phyloP scores from a whole-genome alignment of 1,140 invertebrate species.

The Coptotermes formosanus region DNA sequence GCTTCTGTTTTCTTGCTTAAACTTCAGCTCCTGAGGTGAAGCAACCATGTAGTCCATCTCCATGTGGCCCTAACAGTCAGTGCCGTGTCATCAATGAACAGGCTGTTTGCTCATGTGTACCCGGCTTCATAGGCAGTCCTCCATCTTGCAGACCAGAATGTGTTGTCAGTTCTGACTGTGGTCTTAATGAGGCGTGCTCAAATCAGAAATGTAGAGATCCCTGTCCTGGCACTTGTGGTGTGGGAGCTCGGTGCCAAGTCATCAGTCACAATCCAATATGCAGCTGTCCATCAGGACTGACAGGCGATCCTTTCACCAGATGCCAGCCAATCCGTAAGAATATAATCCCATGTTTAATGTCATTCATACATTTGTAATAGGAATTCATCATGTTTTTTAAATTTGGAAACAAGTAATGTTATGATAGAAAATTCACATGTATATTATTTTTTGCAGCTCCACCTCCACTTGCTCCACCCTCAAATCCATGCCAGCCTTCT shows the following conservation, averaged over 20 bases:
- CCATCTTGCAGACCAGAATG: conserved; percentile 61
- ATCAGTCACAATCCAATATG: conserved; percentile 64
- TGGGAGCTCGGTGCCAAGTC: conserved; percentile 61
- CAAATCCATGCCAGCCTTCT: conserved; percentile 49
- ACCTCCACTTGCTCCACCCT: conserved; percentile 35
- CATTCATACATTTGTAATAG: neutral
- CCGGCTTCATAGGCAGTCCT: conserved; percentile 64
- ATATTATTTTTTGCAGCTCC: neutral
- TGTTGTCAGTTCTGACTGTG: conserved; percentile 57
- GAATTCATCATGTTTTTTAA: too few species aligned
- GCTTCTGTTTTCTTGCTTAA: neutral
- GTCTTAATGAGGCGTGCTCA: conserved; percentile 60
- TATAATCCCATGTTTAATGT: neutral
- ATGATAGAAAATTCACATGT: neutral
- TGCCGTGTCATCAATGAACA: conserved; percentile 67
- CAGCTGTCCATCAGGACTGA: conserved; percentile 57
- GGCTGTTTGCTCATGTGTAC: conserved; percentile 67
- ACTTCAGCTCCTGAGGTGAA: conserved; percentile 36
- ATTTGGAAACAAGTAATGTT: too few species aligned
- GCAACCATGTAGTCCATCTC: conserved; percentile 51
- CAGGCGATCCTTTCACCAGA: conserved; percentile 60
- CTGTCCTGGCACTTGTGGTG: conserved; percentile 68
- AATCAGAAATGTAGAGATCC: conserved; percentile 73
- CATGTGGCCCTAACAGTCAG: conserved; percentile 57
- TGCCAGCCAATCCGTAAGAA: conserved; percentile 49